A percentile compares a stretch with the other conserved stretches of the same genome.
phyloP scores from a whole-genome alignment of 2,888 invertebrate genomes.

The Pollenia labialis region DNA sequence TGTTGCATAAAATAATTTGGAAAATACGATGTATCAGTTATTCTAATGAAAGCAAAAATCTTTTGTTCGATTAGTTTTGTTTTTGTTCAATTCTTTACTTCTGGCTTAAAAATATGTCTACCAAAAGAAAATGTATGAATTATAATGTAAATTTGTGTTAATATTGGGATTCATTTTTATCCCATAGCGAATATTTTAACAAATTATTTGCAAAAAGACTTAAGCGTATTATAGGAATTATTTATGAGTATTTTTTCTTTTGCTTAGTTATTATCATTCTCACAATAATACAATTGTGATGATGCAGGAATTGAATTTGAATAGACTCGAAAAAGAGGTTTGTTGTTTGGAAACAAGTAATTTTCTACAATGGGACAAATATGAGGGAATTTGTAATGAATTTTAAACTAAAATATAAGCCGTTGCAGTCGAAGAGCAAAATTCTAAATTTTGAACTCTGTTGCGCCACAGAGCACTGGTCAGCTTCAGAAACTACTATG shows the following conservation, averaged over 20 bases:
- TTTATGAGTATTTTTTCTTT: conserved; percentile 7
- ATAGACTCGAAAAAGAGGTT: background rate
- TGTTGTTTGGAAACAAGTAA: background rate
- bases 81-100: background rate
- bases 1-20: background rate
- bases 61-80: conserved; percentile 8
- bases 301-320: background rate
- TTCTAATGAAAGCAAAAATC: conserved; percentile 37
- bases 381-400: too few relatives aligned
- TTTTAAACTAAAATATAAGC: background rate
- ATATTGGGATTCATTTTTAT: conserved; percentile 28
- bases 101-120: conserved; percentile 54
- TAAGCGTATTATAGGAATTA: conserved; percentile 24
- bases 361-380: too few relatives aligned
- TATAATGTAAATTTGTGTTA: conserved; percentile 21
- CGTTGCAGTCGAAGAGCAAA: too few relatives aligned
- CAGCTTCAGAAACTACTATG: too few relatives aligned
- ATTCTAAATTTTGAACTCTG: too few relatives aligned
- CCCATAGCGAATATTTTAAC: background rate
- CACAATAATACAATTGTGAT: background rate
- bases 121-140: conserved; percentile 30
- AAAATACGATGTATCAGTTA: conserved; percentile 29
- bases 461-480: too few relatives aligned
- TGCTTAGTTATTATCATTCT: background rate
- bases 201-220: conserved; percentile 32